phyloP scores from a whole-genome alignment of 1,140 invertebrate species.

The Dreissena polymorpha region DNA sequence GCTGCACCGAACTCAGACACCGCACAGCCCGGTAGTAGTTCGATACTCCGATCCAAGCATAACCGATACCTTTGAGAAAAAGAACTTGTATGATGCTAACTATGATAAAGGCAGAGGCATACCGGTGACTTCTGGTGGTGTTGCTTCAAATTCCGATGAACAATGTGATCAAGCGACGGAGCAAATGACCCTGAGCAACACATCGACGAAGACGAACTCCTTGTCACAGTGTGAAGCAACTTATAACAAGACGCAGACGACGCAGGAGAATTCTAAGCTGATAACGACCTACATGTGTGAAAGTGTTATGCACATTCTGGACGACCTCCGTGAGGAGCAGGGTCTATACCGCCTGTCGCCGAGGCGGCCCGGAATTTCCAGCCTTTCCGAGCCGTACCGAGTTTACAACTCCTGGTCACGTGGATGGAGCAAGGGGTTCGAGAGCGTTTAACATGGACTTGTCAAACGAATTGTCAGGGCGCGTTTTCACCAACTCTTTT shows the following conservation, averaged over 20 bases:
- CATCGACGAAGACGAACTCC: background rate
- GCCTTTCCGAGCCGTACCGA: slow-evolving; percentile 55
- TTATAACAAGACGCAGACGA: background rate
- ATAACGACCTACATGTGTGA: slow-evolving; percentile 69
- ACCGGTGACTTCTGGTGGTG: background rate
- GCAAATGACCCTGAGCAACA: background rate
- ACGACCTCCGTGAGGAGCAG: slow-evolving; percentile 60
- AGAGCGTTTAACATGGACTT: background rate
- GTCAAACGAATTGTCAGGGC: too few relatives aligned
- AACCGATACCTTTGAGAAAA: background rate
- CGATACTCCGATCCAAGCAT: background rate
- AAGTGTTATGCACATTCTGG: slow-evolving; percentile 75
- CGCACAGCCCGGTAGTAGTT: slow-evolving; percentile 34
- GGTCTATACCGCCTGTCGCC: slow-evolving; percentile 63
- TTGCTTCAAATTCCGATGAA: background rate
- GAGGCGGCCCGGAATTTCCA: slow-evolving; percentile 27
- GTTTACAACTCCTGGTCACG: slow-evolving; percentile 69
- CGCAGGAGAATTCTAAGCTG: slow-evolving; percentile 35
- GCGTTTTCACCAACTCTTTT: too few relatives aligned
- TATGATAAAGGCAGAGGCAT: background rate
- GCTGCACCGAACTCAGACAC: slow-evolving; percentile 67
- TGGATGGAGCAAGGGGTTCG: slow-evolving; percentile 68
- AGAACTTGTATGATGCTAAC: background rate
- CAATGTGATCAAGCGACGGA: background rate
- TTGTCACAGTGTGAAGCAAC: background rate